These are phyloP conservation scores for western clawed frog (Xenopus tropicalis) DNA, from an alignment of 2,113 vertebrate species.

Conservation along the genomic window UCB_Xtro_10.0 CM004449.2:100391001-100391500, in stretches of 20 bases:
- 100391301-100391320: not conserved
- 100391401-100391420: too few relatives aligned
- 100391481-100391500: too few relatives aligned
- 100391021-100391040: conserved; percentile 83
- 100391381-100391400: not conserved
- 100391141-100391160: conserved; percentile 99
- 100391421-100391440: too few relatives aligned
- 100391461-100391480: too few relatives aligned
- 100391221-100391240: not conserved
- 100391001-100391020: conserved; percentile 49
- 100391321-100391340: not conserved
- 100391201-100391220: not conserved
- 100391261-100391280: not conserved
- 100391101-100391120: conserved; percentile 99
- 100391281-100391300: not conserved
- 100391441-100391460: too few relatives aligned
- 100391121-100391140: conserved; percentile 97
- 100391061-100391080: conserved; percentile 99
- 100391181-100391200: not conserved
- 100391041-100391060: conserved; percentile 99
- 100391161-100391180: conserved; percentile 92
- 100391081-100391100: conserved; percentile 99
- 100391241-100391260: not conserved
- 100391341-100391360: not conserved
- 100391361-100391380: not conserved